These are phyloP conservation scores for Lithophane socia DNA, from an alignment of 2,888 invertebrate species.

Conservation along the genomic window DNA sequence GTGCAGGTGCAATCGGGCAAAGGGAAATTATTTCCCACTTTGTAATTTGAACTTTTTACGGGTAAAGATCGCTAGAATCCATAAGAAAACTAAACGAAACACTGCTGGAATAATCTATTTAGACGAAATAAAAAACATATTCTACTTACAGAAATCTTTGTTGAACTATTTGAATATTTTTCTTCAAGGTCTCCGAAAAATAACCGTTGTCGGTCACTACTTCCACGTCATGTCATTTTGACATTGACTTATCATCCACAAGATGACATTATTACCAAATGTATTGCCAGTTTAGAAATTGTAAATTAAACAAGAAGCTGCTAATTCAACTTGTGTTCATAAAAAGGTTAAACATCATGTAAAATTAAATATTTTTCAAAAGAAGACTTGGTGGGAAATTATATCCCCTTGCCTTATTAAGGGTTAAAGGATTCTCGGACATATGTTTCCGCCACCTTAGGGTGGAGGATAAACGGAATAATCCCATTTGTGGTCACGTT, in stretches of 20 bases:
- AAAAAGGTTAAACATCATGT: not conserved
- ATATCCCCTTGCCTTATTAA: constrained; percentile 6
- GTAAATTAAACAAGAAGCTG: constrained; percentile 5
- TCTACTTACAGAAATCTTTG: too few relatives aligned
- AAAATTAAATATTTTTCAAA: constrained; percentile 9
- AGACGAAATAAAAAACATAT: too few relatives aligned
- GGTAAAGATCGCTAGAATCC: too few relatives aligned
- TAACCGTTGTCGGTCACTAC: constrained; percentile 1
- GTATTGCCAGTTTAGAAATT: constrained; percentile 7
- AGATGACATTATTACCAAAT: constrained; percentile 5
- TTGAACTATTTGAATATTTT: too few relatives aligned
- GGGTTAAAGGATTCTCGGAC: not conserved
- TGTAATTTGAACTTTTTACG: too few relatives aligned
- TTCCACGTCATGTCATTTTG: constrained; percentile 6
- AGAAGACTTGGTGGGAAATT: not conserved
- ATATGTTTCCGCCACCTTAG: too few relatives aligned
- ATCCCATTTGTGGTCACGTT: too few relatives aligned
- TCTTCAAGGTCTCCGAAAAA: constrained; percentile 1
- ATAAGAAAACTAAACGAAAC: too few relatives aligned
- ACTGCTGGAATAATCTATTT: too few relatives aligned
- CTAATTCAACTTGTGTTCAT: not conserved
- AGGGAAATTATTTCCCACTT: too few relatives aligned
- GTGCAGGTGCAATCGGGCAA: too few relatives aligned
- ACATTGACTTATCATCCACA: constrained; percentile 5
- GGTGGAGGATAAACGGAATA: too few relatives aligned